phyloP scores from a whole-genome alignment of 2,113 vertebrate genomes.

The Corythaixoides concolor region DNA sequence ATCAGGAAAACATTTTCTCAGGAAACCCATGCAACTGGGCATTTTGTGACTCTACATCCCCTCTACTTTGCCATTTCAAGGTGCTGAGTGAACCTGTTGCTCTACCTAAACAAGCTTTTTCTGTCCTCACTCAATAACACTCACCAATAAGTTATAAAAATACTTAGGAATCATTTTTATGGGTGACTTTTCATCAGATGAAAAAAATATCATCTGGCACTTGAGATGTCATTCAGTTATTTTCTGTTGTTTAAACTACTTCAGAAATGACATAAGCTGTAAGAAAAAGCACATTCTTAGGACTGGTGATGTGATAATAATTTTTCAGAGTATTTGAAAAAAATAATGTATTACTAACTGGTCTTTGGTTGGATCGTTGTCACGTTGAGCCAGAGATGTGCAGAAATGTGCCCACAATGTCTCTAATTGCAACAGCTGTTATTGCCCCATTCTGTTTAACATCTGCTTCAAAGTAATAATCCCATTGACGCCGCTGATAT shows the following conservation, averaged over 20 bases:
- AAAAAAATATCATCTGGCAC: background rate
- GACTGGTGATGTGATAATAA: background rate
- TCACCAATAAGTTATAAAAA: background rate
- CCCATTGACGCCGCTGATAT: background rate
- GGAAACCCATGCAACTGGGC: background rate
- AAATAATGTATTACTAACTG: background rate
- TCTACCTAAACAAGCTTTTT: background rate
- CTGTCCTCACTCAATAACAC: background rate
- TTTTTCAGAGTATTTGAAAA: conserved; percentile 15
- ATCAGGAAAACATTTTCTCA: background rate
- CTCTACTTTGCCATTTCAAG: background rate
- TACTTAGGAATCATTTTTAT: background rate
- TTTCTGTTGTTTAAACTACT: background rate
- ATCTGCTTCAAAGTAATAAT: conserved; percentile 62
- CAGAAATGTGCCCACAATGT: conserved; percentile 29
- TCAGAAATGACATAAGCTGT: background rate
- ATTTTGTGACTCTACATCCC: background rate
- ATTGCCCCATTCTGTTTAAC: conserved; percentile 59
- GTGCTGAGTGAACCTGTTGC: background rate
- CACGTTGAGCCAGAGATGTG: conserved; percentile 26
- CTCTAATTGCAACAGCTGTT: conserved; percentile 53
- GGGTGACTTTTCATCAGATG: background rate
- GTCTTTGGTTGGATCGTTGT: conserved; percentile 38
- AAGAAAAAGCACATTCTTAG: background rate
- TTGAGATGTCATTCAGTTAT: background rate